Conservation (phyloP, 2,888 invertebrate genomes). For the Leptinotarsa tumamoca region DNA sequence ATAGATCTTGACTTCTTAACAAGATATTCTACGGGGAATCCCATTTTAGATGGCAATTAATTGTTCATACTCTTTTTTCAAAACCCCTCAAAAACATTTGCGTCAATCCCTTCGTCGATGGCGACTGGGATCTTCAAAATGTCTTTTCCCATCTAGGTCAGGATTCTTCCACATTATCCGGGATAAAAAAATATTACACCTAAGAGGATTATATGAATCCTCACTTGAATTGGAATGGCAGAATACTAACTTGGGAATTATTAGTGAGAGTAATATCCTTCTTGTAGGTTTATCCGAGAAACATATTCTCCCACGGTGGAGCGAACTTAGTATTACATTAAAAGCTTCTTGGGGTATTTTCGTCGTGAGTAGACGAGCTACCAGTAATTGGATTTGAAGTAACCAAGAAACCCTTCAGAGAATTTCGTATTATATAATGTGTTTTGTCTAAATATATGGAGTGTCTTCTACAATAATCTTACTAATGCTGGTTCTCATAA, state of each 20-base stretch:
- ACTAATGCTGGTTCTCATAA: neutral
- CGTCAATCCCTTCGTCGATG: too few relatives aligned
- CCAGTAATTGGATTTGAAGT: constrained; percentile 12
- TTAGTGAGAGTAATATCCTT: constrained; percentile 1
- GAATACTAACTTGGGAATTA: constrained; percentile 7
- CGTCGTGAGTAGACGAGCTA: constrained; percentile 2
- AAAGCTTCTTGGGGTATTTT: constrained; percentile 8
- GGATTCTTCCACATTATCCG: neutral
- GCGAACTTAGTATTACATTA: constrained; percentile 5
- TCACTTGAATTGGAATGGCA: neutral
- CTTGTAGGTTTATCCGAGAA: constrained; percentile 1
- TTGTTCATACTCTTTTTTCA: neutral
- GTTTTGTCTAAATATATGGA: neutral
- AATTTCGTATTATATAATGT: constrained; percentile 3
- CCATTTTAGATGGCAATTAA: too few relatives aligned
- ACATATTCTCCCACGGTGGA: constrained; percentile 10
- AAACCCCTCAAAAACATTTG: neutral
- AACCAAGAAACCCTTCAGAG: neutral
- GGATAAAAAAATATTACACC: neutral
- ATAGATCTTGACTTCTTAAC: too few relatives aligned
- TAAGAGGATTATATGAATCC: constrained; percentile 4
- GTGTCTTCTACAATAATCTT: neutral
- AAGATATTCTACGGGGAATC: too few relatives aligned
- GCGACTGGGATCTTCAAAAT: neutral
- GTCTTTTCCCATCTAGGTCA: neutral